These are phyloP conservation scores for Dryocosmus kuriphilus DNA, from an alignment of 2,888 invertebrate genomes.

Conservation along the genomic window DNA sequence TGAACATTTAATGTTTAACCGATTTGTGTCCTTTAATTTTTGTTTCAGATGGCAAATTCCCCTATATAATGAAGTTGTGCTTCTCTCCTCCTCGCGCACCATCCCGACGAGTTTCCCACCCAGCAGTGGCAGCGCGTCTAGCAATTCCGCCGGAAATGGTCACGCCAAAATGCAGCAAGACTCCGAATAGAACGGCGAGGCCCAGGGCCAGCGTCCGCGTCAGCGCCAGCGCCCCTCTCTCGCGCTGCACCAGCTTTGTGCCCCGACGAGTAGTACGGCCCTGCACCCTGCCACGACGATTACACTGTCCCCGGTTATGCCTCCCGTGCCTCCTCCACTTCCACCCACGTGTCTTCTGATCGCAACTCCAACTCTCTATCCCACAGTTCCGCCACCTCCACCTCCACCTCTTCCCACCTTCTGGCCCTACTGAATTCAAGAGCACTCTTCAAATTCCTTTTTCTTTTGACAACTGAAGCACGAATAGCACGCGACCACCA, in stretches of 20 bases:
- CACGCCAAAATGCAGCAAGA: constrained; percentile 77
- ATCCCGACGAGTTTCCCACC: constrained; percentile 78
- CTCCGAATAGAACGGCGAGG: constrained; percentile 77
- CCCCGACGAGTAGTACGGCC: constrained; percentile 61
- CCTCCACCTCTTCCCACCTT: constrained; percentile 75
- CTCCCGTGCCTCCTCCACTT: constrained; percentile 71
- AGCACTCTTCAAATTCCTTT: background rate
- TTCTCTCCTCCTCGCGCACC: constrained; percentile 93
- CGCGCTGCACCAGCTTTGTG: constrained; percentile 68
- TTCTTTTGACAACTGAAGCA: constrained; percentile 36
- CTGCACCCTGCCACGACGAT: constrained; percentile 71
- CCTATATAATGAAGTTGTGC: constrained; percentile 98
- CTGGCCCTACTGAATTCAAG: constrained; percentile 72
- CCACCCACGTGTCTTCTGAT: constrained; percentile 74
- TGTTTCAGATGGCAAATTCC: constrained; percentile 95
- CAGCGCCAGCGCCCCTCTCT: constrained; percentile 73
- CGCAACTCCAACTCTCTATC: constrained; percentile 73
- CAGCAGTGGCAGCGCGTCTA: constrained; percentile 64
- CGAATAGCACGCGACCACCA: constrained; percentile 1
- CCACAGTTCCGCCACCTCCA: constrained; percentile 71
- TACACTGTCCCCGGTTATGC: constrained; percentile 76
- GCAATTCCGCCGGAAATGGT: constrained; percentile 75
- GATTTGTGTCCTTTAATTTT: constrained; percentile 23
- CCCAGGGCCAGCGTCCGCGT: constrained; percentile 76
- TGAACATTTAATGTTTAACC: background rate